Percentiles rank a stretch among this genome's conserved stretches.
Conservation (phyloP, 2,888 invertebrate species). For the Plusia festucae region DNA sequence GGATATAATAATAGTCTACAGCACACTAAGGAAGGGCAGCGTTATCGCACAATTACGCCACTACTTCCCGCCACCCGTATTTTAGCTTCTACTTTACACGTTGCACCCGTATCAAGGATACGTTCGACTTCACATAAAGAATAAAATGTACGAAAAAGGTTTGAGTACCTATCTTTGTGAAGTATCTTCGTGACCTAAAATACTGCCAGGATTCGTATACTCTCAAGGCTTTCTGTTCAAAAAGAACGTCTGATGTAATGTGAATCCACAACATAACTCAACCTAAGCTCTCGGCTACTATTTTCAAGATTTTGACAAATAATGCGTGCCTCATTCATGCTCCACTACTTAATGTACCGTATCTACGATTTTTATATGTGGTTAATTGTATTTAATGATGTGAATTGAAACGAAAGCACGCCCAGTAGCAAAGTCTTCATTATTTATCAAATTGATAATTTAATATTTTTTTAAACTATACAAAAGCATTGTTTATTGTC, state of each 20-base stretch:
- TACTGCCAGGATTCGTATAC: neutral
- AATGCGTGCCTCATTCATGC: slow-evolving; percentile 1
- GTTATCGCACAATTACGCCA: slow-evolving; percentile 49
- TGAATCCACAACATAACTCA: neutral
- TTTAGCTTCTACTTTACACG: slow-evolving; percentile 47
- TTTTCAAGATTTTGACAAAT: neutral
- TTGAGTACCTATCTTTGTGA: neutral
- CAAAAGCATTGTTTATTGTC: too few relatives aligned
- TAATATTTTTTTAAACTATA: too few relatives aligned
- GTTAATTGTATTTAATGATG: too few relatives aligned
- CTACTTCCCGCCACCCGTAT: slow-evolving; percentile 69
- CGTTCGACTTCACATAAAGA: neutral
- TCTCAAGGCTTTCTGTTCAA: neutral
- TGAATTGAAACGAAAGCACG: too few relatives aligned
- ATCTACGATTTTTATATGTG: too few relatives aligned
- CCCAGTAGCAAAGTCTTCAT: too few relatives aligned
- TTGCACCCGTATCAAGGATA: slow-evolving; percentile 54
- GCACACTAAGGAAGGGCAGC: slow-evolving; percentile 48
- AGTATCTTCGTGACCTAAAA: neutral
- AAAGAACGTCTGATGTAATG: neutral
- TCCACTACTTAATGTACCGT: too few relatives aligned
- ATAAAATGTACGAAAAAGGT: neutral
- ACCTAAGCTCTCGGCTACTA: neutral
- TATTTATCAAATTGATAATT: too few relatives aligned
- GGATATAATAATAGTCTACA: slow-evolving; percentile 43